phyloP scores from a whole-genome alignment of 2,888 invertebrate genomes.

The Nineta flava region DNA sequence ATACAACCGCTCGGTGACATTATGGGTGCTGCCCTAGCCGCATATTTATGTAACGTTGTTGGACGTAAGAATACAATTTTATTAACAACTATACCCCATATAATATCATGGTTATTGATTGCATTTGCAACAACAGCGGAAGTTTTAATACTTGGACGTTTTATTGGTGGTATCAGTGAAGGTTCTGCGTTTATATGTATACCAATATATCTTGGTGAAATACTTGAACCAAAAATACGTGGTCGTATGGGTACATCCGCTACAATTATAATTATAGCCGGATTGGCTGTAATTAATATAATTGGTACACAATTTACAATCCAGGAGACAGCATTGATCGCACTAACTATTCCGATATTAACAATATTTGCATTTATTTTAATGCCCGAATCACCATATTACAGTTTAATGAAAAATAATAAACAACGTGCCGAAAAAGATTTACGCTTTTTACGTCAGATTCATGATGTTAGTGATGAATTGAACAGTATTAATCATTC shows the following conservation, averaged over 20 bases:
- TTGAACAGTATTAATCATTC: slow-evolving; percentile 11
- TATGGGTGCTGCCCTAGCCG: background rate
- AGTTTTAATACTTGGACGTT: slow-evolving; percentile 11
- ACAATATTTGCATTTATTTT: slow-evolving; percentile 39
- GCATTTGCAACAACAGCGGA: background rate
- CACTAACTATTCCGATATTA: slow-evolving; percentile 36
- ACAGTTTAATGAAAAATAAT: slow-evolving; percentile 23
- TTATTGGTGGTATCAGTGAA: slow-evolving; percentile 45
- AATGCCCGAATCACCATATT: slow-evolving; percentile 46
- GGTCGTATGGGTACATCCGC: slow-evolving; percentile 46
- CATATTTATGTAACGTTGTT: background rate
- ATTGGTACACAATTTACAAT: slow-evolving; percentile 40
- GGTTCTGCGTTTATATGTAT: slow-evolving; percentile 26
- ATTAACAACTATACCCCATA: slow-evolving; percentile 1
- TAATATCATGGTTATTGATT: slow-evolving; percentile 4
- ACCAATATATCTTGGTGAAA: slow-evolving; percentile 45
- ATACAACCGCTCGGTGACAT: slow-evolving; percentile 4
- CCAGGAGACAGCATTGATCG: slow-evolving; percentile 33
- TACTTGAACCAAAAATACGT: slow-evolving; percentile 36
- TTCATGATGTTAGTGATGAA: slow-evolving; percentile 26
- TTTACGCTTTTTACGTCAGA: slow-evolving; percentile 38
- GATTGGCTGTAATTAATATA: slow-evolving; percentile 42
- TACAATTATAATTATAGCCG: slow-evolving; percentile 36
- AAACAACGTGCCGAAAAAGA: slow-evolving; percentile 30
- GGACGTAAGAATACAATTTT: slow-evolving; percentile 5